Evolutionary conservation across 2,797 vertebrate species (phyloP), one percentile per base, ranked within the genome.

Genomic region (Triplophysa bombifrons): DNA sequence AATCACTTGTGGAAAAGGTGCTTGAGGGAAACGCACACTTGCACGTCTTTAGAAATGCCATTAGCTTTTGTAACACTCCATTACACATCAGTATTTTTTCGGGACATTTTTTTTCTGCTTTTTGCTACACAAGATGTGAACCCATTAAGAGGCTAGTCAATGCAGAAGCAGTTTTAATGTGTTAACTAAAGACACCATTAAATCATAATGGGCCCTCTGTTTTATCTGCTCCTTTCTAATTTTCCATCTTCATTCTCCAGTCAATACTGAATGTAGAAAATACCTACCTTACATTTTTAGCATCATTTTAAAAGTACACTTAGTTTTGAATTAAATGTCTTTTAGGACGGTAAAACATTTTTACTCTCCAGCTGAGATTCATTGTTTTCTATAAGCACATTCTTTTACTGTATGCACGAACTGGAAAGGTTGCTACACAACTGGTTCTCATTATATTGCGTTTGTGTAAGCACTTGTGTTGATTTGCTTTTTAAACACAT

Each of bases 1-100:
- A 90, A 90, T 88, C 84, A 79, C 27, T 81, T 86, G 80, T 90
- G 87, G 85, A 86, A 89, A 76, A 82, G 82, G 83, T 82, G 83
- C 85, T 84, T 80, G 75, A 85, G 75, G 84, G 51, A 58, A 30
- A 72, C 80, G 78, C 50, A 84, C 84, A 34, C 89, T 55, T 55
- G n/a, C n/a, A 55, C 14, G 83, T 89, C 83, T 74, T 84, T 90
- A 90, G 91, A 89, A 85, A 90, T 80, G 77, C 68, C 50, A 80
- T 86, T 81, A 74, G 74, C 74, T 80, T 63, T 74, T 71, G 44
- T 85, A 85, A 82, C 72, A 56, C 34, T 64, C 68, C 41, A 84
- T 73, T 74, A 68, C 61, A 65, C 65, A 50, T 13, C 48, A 63
- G 3, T 27, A 27, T 27, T 27, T 27, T 27, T 27, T 27, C 2